Evolutionary conservation across 2,797 vertebrate species (phyloP), one percentile per base, ranked within the genome.

Genomic region (Scarus forsteni): DNA sequence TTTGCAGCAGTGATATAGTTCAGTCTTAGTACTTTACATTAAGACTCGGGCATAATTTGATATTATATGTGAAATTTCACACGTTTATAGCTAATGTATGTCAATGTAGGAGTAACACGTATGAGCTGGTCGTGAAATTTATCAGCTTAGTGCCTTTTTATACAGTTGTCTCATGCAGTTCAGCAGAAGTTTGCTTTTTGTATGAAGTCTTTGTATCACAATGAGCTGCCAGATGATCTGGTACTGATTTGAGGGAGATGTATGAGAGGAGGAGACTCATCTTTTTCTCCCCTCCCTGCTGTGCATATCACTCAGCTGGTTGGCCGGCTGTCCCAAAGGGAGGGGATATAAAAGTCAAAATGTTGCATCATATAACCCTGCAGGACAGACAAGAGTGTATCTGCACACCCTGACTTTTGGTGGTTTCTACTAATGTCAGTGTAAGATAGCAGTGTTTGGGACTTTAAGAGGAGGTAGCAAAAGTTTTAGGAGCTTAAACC

Each of bases 251-350:
- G 73, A 81, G 60, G 49, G 80, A 82, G 76, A 87, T 88, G 89
- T 86, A 88, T 86, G 81, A 83, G 88, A 89, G 89, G 91, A 89
- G 87, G 91, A 88, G 87, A 84, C 69, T 56, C 54, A 54, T 38
- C 55, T 48, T 36, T 10, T 53, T 35, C 61, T 70, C 74, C 77
- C 80, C 70, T 76, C 75, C 77, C 73, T 56, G 81, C 78, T 71
- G 85, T 57, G 86, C 78, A 61, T 87, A 80, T 69, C 72, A 59
- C 77, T 87, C 85, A 78, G 81, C 85, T 80, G 84, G 82, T 83
- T 89, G 87, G 52, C 51, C 52, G 3, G 42, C 63, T 34, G 51
- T 51, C 74, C 79, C 70, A 57, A 12, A 52, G 86, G 87, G 80
- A 77, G 69, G 73, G 63, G 43, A 74, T 48, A 48, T 14, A 70